Base-by-base conservation (phyloP, 2,888 invertebrate species). In the Brachyptera risi region DNA sequence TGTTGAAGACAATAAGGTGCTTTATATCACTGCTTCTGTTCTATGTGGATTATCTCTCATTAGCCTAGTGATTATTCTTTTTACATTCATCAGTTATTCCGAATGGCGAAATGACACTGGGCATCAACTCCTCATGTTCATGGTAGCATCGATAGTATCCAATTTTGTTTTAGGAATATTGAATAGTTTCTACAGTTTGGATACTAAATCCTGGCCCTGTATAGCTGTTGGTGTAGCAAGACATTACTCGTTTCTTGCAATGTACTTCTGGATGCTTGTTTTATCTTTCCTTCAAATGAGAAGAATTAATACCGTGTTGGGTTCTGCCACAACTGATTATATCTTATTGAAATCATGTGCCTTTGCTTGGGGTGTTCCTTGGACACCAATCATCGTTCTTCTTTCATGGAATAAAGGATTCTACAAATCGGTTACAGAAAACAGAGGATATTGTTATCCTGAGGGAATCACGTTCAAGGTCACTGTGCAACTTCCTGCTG, bases 361-460 rank as follows among this genome's bases (percentile, higher is more conserved):
- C 9, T 17, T 44, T 21, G 44, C 44, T 3, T 44, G 44, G 44
- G 44, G 44, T 11, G 3, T 44, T 9, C 44, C 44, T 44, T 19
- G 15, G 7, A 11, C 21, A n/a, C 44, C 44, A 11, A 44, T 44
- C 17, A 11, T 11, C 2, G 19, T 44, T 19, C 5, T 44, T n/a
- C 44, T 44, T 21, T 11, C 19, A 3, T 44, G 44, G 44, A 19
- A 19, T 21, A 44, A 17, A 3, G 21, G 21, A 2, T 44, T 44
- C 44, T 44, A 44, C 44, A 44, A 19, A 19, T 44, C 44, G 17
- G 44, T 11, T 11, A 21, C 21, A 3, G 5, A n/a, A 17, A 44
- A 44, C 44, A 15, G 44, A 15, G 44, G 44, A 17, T 44, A 44
- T 19, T 44, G 44, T 19, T 44, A 44, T 21, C 44, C 44, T 11